phyloP scores from a whole-genome alignment of 1,140 invertebrate genomes.

The Drosophila ananassae region DNA sequence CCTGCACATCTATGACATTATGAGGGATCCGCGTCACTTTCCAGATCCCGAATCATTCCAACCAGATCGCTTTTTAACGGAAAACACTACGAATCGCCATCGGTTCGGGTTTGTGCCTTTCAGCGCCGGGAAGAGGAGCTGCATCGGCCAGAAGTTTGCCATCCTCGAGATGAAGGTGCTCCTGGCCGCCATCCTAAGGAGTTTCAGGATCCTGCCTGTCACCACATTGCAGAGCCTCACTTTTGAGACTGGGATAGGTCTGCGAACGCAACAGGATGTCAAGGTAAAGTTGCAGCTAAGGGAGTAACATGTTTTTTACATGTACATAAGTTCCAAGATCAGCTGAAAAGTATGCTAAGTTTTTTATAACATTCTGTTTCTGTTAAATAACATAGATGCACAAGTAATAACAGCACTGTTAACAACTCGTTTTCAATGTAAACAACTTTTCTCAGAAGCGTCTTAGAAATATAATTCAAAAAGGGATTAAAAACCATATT shows the following conservation, averaged over 20 bases:
- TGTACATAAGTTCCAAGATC: no score
- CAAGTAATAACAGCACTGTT: background rate
- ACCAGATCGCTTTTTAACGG: constrained; percentile 90
- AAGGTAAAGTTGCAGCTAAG: constrained; percentile 26
- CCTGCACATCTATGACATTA: constrained; percentile 85
- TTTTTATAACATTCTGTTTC: background rate
- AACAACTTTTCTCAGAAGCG: constrained; percentile 29
- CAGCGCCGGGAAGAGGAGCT: constrained; percentile 77
- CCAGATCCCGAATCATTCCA: constrained; percentile 90
- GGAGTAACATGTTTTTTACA: background rate
- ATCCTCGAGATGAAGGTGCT: constrained; percentile 84
- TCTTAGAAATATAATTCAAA: background rate
- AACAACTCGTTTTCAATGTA: constrained; percentile 24
- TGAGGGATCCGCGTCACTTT: constrained; percentile 86
- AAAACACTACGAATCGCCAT: constrained; percentile 85
- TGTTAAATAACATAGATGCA: constrained; percentile 10
- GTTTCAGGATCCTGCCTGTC: constrained; percentile 58
- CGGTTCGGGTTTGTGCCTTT: constrained; percentile 87
- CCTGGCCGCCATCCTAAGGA: constrained; percentile 79
- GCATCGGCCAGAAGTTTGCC: constrained; percentile 84
- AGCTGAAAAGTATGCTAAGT: background rate
- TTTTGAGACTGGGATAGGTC: constrained; percentile 60
- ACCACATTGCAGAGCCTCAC: constrained; percentile 52
- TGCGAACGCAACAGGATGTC: constrained; percentile 53
- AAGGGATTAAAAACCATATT: background rate